Evolutionary conservation across 1,140 invertebrate genomes (phyloP), one percentile per base, ranked within the genome.

Genomic region (Harlomillsia oculata): DNA sequence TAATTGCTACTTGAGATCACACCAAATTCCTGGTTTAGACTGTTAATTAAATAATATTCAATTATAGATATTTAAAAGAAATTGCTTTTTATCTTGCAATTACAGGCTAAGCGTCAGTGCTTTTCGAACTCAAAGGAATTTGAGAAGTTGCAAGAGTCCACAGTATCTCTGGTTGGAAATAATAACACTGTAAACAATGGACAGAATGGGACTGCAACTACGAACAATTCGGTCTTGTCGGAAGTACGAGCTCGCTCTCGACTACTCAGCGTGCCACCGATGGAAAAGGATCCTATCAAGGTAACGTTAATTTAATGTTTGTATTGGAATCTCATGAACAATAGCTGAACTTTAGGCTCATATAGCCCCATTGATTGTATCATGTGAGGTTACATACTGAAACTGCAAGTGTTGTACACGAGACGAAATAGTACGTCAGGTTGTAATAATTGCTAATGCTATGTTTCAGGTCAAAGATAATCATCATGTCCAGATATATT

Each of bases 111-210:
- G 69, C 87, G 89, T 67, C 79, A 86, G 52, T 89, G 86, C 58
- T 89, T 90, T 66, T 69, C 80, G 0, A 82, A 83, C 57, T 84
- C 87, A 0, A 76, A 87, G 16, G 88, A 92, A 61, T 91, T 91
- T 67, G 89, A 93, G 71, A 86, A 89, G 67, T 71, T 91, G 29
- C 87, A 92, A 71, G 88, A 91, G 67, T 80, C 78, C 20, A 69
- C 70, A 59, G 62, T 54, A 46, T 54, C 44, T 18, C 53, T 60
- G n/a, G 44, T 44, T 20, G 49, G 26, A 75, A 77, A 54, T 68
- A 56, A 54, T 25, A 54, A 53, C 28, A 46, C 43, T 32, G 16
- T 30, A 16, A 58, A 34, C 43, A 39, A 43, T 29, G 49, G 39
- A 32, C 44, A 44, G 16, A 49, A 26, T 30, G 48, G 37, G 25